Evolutionary conservation across 2,113 vertebrate genomes (phyloP).

Genomic region (Poeciliopsis occidentalis): DNA sequence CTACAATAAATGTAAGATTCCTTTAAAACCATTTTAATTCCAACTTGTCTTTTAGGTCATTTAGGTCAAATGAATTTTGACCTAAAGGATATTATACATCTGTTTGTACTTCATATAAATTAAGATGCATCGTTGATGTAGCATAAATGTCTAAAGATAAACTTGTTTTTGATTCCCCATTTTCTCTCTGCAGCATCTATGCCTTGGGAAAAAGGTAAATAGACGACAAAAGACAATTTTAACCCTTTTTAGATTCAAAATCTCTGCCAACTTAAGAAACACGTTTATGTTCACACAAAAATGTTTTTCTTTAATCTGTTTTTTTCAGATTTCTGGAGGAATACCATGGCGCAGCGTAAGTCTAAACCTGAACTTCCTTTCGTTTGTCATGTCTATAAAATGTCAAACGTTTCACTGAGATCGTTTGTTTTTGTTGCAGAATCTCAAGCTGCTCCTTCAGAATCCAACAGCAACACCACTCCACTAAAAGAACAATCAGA

Average conservation of each 20-base stretch:
- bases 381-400: neutral
- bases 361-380: neutral
- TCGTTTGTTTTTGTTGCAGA: neutral
- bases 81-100: no score
- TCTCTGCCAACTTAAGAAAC: neutral
- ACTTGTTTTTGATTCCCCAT: neutral
- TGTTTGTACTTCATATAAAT: no score
- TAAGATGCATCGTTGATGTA: no score
- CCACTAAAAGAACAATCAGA: rapidly evolving
- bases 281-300: neutral
- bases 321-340: conserved; percentile 64
- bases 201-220: conserved; percentile 62
- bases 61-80: no score
- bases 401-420: neutral
- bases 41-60: no score
- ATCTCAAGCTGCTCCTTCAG: neutral
- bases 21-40: neutral
- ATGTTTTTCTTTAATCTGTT: neutral
- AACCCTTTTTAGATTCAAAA: neutral
- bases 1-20: conserved; percentile 62
- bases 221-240: neutral
- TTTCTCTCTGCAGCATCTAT: conserved; percentile 41
- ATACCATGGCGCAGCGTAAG: neutral
- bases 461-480: neutral
- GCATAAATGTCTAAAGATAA: neutral